Percentiles rank a stretch among this genome's conserved stretches.
Conservation (phyloP, 2,888 invertebrate species). For the Urechis unicinctus region DNA sequence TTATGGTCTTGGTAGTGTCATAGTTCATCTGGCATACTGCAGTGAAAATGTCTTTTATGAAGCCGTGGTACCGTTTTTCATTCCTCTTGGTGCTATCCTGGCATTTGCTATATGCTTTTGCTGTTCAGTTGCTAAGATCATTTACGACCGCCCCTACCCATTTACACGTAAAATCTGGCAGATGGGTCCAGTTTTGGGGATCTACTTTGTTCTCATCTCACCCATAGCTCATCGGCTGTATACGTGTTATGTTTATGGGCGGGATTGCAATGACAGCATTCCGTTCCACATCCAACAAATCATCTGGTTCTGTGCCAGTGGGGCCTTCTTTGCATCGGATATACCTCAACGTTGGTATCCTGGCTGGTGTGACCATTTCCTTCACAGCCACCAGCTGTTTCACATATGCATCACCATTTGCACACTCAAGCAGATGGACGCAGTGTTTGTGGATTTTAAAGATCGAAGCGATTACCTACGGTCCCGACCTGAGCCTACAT, state of each 20-base stretch:
- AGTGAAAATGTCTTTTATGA: constrained; percentile 31
- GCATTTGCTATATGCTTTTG: constrained; percentile 34
- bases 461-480: constrained; percentile 23
- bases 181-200: constrained; percentile 35
- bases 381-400: constrained; percentile 48
- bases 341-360: constrained; percentile 44
- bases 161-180: constrained; percentile 44
- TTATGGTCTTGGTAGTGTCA: constrained; percentile 46
- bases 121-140: constrained; percentile 39
- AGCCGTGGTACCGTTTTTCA: constrained; percentile 26
- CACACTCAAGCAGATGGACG: constrained; percentile 42
- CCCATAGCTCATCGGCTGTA: constrained; percentile 39
- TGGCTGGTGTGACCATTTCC: constrained; percentile 43
- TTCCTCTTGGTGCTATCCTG: constrained; percentile 36
- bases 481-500: constrained; percentile 29
- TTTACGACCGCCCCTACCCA: constrained; percentile 44
- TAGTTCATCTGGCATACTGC: constrained; percentile 44
- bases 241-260: constrained; percentile 21
- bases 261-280: constrained; percentile 34
- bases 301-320: constrained; percentile 40
- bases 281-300: constrained; percentile 39
- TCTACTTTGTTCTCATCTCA: constrained; percentile 43
- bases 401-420: constrained; percentile 45
- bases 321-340: constrained; percentile 46
- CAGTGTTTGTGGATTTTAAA: constrained; percentile 38